These are phyloP conservation scores for Sciurus vulgaris DNA, from an alignment of 2,797 vertebrate species.

Conservation along the genomic window DNA sequence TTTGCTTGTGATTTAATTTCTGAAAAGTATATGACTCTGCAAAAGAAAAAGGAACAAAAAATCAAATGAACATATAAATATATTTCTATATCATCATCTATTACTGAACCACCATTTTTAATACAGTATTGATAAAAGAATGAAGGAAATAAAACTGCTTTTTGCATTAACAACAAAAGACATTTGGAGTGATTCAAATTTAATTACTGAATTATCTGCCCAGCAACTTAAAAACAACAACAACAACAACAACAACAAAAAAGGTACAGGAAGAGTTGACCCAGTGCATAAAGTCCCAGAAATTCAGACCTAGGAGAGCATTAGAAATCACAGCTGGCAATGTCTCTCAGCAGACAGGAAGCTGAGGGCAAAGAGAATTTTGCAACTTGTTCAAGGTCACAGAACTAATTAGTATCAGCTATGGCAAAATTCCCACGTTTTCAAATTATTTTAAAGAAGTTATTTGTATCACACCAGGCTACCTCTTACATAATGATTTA, in stretches of 20 bases:
- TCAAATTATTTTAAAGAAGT: neutral
- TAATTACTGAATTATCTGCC: neutral
- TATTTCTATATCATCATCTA: neutral
- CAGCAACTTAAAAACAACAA: too few relatives aligned
- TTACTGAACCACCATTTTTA: neutral
- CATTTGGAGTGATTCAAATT: neutral
- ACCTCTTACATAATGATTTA: neutral
- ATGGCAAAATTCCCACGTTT: neutral
- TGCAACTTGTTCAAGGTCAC: neutral
- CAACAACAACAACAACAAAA: too few relatives aligned
- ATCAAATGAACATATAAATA: neutral
- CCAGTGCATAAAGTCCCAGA: neutral
- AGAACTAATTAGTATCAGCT: neutral
- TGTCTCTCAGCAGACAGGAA: neutral
- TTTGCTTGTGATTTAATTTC: constrained; percentile 25
- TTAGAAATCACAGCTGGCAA: neutral
- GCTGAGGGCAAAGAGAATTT: neutral
- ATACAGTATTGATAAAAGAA: neutral
- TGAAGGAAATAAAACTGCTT: neutral
- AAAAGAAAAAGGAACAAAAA: neutral
- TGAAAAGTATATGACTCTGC: neutral
- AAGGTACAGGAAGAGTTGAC: neutral
- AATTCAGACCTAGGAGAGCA: neutral
- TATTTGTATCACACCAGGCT: neutral
- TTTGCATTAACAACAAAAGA: neutral